A percentile compares a stretch with the other conserved stretches of the same genome.
Conservation (phyloP, 2,797 vertebrate genomes). For the Sphaeramia orbicularis region DNA sequence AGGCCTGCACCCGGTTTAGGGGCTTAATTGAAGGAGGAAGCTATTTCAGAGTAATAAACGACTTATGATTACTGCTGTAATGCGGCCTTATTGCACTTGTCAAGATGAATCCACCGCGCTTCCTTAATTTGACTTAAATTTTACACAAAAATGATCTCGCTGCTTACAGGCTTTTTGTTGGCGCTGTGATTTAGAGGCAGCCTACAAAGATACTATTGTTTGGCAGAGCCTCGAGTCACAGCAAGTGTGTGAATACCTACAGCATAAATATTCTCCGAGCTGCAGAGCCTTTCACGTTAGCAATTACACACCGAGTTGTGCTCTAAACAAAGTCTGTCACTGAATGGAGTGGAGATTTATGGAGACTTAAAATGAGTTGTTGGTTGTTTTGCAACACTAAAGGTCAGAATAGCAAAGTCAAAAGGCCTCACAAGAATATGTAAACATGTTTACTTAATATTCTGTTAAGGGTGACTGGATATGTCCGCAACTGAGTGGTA, state of each 20-base stretch:
- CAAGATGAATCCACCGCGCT: constrained; percentile 47
- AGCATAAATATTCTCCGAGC: constrained; percentile 47
- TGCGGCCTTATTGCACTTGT: constrained; percentile 65
- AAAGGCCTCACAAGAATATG: too few relatives aligned
- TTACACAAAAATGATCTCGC: constrained; percentile 16
- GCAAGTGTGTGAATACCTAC: constrained; percentile 56
- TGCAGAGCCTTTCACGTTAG: constrained; percentile 28
- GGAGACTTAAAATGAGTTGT: constrained; percentile 8
- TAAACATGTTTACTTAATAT: too few relatives aligned
- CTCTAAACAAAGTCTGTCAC: constrained; percentile 32
- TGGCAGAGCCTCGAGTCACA: constrained; percentile 39
- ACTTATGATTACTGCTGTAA: constrained; percentile 52
- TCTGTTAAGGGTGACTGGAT: too few relatives aligned
- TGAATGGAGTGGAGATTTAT: constrained; percentile 17
- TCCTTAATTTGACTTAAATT: constrained; percentile 65
- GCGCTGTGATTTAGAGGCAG: constrained; percentile 48
- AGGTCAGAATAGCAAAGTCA: background rate
- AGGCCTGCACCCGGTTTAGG: constrained; percentile 12
- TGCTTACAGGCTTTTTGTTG: constrained; percentile 18
- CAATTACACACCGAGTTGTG: constrained; percentile 9
- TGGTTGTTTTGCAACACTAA: background rate
- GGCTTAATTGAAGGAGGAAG: constrained; percentile 69
- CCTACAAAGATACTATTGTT: constrained; percentile 77
- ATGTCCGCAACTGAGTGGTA: too few relatives aligned
- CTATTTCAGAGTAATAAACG: constrained; percentile 51